Conservation (phyloP, 2,797 vertebrate species). For the Rhincodon typus region DNA sequence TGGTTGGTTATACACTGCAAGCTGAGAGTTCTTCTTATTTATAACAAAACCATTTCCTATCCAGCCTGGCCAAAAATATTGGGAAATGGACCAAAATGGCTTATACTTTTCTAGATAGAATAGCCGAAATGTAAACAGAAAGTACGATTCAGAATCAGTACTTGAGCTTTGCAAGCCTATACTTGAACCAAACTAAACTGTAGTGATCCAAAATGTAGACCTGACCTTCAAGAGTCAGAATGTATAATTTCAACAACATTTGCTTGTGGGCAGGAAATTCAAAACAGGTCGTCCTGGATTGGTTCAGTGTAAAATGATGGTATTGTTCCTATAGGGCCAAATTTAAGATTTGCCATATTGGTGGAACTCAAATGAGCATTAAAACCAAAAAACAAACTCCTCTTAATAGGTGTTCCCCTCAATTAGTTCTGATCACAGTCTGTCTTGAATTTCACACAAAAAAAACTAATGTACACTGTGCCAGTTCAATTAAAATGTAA, state of each 20-base stretch:
- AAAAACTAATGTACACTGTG: not conserved
- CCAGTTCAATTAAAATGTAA: not conserved
- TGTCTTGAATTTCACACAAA: not conserved
- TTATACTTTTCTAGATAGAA: not conserved
- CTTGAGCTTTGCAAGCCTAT: not conserved
- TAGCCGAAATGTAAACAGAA: not conserved
- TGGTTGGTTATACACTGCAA: constrained; percentile 10
- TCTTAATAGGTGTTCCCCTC: not conserved
- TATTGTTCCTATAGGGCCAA: not conserved
- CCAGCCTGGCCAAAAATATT: not conserved
- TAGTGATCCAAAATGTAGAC: not conserved
- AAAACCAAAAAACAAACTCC: not conserved
- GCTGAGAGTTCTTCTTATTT: not conserved
- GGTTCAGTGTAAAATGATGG: not conserved
- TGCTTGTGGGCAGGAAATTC: not conserved
- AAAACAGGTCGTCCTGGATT: not conserved
- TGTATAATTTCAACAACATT: not conserved
- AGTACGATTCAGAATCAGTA: not conserved
- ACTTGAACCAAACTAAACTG: not conserved
- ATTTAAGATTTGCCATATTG: not conserved
- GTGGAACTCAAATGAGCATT: not conserved
- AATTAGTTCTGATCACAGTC: not conserved
- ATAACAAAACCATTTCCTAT: constrained; percentile 23
- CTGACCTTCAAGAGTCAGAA: not conserved
- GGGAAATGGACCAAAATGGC: not conserved